Base-by-base conservation (phyloP, 2,888 invertebrate genomes). In the Parnassius mnemosyne region DNA sequence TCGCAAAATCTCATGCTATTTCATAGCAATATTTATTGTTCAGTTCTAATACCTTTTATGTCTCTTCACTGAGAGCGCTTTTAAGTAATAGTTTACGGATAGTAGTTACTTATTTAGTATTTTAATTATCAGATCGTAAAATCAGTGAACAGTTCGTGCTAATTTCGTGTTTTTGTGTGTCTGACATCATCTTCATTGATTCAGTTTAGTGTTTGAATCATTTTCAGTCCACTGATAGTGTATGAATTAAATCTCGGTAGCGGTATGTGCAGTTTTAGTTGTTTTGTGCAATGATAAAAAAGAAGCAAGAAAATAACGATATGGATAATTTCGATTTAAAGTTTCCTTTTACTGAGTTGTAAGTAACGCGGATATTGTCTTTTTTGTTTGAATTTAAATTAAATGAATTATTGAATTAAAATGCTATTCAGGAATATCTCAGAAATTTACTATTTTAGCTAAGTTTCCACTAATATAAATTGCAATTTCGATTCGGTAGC, bases 121-220 rank as follows among this genome's bases (percentile, higher is more conserved):
- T 62, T 61, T 74, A 75, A 81, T 81, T 83, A 78, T 67, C 72
- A 65, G 70, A 73, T 71, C 68, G 69, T 72, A 69, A 75, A 75
- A 73, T 76, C 69, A 70, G 72, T 73, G 74, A 75, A 78, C 75
- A 78, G 68, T 71, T 70, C 65, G 71, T 72, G 80, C 79, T 85
- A 85, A 87, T 85, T 83, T 78, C 66, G 69, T 77, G 73, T 77
- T 75, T 77, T 77, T 71, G 69, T 61, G 65, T 54, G 65, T 80
- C 85, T 85, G 85, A 86, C 84, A 84, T 87, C 86, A 87, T 75
- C 71, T 64, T 58, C 62, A 65, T 67, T 69, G 71, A 75, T 74
- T 77, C 76, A 77, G 80, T 80, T 81, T 80, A 77, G 76, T 72
- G 76, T 80, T 82, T 82, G 83, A 80, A 79, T 84, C 81, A 80